phyloP scores from a whole-genome alignment of 2,797 vertebrate genomes.

The Scomberomorus guttatus region DNA sequence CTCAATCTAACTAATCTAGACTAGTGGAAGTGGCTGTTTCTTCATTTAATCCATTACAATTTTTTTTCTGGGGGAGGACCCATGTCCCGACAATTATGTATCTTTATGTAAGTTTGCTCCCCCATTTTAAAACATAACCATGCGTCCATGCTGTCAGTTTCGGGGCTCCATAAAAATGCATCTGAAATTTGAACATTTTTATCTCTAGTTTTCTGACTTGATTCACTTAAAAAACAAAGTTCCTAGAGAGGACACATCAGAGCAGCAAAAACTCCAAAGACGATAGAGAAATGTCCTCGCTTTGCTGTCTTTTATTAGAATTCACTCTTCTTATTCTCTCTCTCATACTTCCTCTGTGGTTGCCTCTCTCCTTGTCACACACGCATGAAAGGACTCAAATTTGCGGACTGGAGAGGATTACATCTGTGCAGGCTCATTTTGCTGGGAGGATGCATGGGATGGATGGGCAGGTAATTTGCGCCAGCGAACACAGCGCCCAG shows the following conservation, averaged over 20 bases:
- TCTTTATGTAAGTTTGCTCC: too few relatives aligned
- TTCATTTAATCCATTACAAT: too few relatives aligned
- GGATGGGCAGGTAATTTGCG: slow-evolving; percentile 67
- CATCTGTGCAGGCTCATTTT: slow-evolving; percentile 46
- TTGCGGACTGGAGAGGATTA: slow-evolving; percentile 16
- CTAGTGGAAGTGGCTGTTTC: too few relatives aligned
- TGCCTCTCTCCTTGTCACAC: slow-evolving; percentile 3
- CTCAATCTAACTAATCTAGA: too few relatives aligned
- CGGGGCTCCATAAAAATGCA: too few relatives aligned
- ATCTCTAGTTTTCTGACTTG: neutral
- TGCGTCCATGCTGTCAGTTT: too few relatives aligned
- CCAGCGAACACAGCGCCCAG: slow-evolving; percentile 39
- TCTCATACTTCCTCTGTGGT: slow-evolving; percentile 8
- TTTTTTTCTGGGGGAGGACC: too few relatives aligned
- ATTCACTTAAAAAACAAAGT: slow-evolving; percentile 8
- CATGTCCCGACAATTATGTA: too few relatives aligned
- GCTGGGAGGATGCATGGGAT: slow-evolving; percentile 30
- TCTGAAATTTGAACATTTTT: neutral
- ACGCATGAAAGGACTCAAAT: slow-evolving; percentile 29
- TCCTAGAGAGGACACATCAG: neutral
- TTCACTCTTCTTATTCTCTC: neutral
- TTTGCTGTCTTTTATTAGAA: slow-evolving; percentile 32
- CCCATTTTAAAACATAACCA: too few relatives aligned
- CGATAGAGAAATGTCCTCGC: neutral
- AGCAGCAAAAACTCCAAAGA: slow-evolving; percentile 2